A percentile compares a stretch with the other conserved stretches of the same genome.
Conservation (phyloP, 1,140 invertebrate species). For the Drosophila subpulchrella region DNA sequence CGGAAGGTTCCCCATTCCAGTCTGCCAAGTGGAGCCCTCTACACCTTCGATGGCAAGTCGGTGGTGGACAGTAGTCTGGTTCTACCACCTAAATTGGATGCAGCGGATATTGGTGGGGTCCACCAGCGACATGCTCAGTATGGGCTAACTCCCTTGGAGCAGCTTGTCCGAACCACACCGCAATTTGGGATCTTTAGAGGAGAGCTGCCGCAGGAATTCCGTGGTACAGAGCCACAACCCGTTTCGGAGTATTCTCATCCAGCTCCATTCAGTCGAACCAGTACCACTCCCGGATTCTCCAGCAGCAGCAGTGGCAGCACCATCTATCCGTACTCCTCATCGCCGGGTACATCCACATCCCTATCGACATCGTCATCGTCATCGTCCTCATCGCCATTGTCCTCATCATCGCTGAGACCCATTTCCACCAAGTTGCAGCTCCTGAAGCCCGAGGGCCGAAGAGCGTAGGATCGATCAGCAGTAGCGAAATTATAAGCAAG, state of each 20-base stretch:
- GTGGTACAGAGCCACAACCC: constrained; percentile 47
- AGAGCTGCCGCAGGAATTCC: constrained; percentile 87
- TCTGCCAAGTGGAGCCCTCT: constrained; percentile 86
- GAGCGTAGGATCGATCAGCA: constrained; percentile 47
- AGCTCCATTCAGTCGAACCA: constrained; percentile 30
- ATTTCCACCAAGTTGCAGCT: constrained; percentile 80
- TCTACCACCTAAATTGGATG: constrained; percentile 85
- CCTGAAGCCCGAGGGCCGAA: constrained; percentile 51
- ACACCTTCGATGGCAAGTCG: constrained; percentile 90
- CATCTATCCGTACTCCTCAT: constrained; percentile 22
- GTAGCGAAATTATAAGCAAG: constrained; percentile 71
- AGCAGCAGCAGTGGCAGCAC: constrained; percentile 23
- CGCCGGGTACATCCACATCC: constrained; percentile 16
- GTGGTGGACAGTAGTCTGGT: constrained; percentile 88
- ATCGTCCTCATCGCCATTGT: constrained; percentile 32
- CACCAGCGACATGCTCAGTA: constrained; percentile 85
- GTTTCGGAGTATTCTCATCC: constrained; percentile 50
- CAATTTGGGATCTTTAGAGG: constrained; percentile 90
- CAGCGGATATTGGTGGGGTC: constrained; percentile 64
- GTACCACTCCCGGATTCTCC: constrained; percentile 14
- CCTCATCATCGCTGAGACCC: constrained; percentile 69
- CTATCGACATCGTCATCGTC: constrained; percentile 10
- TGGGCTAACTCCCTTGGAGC: constrained; percentile 86
- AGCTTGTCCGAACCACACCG: constrained; percentile 87
- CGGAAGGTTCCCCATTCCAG: constrained; percentile 82